A percentile compares a stretch with the other conserved stretches of the same genome.
Conservation (phyloP, 2,888 invertebrate genomes). For the Drosophila fulvimacula region DNA sequence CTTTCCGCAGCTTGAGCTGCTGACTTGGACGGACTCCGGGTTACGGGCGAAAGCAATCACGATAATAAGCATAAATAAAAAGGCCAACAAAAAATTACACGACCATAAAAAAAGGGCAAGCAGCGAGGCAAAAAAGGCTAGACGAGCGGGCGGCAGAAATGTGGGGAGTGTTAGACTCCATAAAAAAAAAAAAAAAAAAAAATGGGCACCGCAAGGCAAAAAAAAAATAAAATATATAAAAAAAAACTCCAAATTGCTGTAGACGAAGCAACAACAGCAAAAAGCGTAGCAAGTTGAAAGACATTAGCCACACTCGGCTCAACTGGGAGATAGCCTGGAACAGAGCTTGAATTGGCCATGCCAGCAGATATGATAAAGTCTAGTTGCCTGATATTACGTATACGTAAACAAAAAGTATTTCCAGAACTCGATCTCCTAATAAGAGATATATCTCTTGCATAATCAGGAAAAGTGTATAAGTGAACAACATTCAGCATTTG, state of each 20-base stretch:
- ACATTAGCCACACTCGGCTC: not conserved
- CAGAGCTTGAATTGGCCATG: no score
- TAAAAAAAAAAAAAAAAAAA: conserved; percentile 39
- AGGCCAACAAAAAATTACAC: conserved; percentile 73
- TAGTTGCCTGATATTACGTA: no score
- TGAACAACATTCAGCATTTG: not conserved
- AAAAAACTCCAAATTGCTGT: conserved; percentile 39
- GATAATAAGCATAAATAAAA: conserved; percentile 78
- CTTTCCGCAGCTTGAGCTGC: conserved; percentile 33
- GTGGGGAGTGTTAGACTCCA: conserved; percentile 16
- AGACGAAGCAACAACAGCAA: conserved; percentile 23
- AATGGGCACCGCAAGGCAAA: conserved; percentile 56
- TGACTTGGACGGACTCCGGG: conserved; percentile 15
- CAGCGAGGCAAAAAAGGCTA: conserved; percentile 34
- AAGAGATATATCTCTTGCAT: no score
- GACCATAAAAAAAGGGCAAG: conserved; percentile 72
- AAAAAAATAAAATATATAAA: no score
- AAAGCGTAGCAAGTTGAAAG: not conserved
- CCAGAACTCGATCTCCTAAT: no score
- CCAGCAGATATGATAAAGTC: no score
- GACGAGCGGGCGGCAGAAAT: conserved; percentile 18
- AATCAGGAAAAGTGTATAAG: no score
- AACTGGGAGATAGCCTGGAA: conserved; percentile 1
- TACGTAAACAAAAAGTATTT: no score
- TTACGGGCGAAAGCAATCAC: conserved; percentile 69